Conservation (phyloP, 37 sponge, comb jelly and placozoan species). For the Aplysina aerophoba region DNA sequence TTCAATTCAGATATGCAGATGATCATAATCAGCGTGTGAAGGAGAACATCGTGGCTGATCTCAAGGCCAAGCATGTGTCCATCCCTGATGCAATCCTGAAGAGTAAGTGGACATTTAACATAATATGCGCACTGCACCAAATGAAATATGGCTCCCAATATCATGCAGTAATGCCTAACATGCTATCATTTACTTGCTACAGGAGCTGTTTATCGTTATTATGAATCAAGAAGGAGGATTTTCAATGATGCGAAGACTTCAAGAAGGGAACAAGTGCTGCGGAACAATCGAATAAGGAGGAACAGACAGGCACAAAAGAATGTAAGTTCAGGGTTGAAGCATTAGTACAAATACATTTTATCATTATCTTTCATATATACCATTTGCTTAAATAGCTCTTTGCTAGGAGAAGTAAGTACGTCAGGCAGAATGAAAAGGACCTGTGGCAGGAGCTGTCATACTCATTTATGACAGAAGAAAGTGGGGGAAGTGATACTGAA, state of each 20-base stretch:
- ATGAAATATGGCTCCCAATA: no score
- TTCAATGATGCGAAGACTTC: conserved; percentile 19
- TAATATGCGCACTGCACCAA: no score
- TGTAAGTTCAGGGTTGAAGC: not conserved
- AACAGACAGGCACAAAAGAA: conserved; percentile 17
- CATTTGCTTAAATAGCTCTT: conserved; percentile 5
- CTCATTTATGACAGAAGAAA: conserved; percentile 11
- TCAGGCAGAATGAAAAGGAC: not conserved
- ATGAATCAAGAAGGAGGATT: conserved; percentile 26
- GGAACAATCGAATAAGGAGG: not conserved
- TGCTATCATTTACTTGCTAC: no score
- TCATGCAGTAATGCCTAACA: no score
- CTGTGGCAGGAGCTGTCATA: conserved; percentile 14
- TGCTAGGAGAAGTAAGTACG: conserved; percentile 22
- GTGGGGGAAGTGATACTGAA: conserved; percentile 14
- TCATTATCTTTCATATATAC: not conserved
- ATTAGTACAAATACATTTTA: not conserved
- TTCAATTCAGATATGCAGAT: not conserved
- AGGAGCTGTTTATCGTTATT: conserved; percentile 20
- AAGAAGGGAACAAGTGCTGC: not conserved
- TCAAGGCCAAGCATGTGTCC: conserved; percentile 11
- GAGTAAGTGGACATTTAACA: no score
- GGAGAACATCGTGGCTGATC: not conserved
- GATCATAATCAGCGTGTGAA: conserved; percentile 8
- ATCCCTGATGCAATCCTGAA: no score